Conservation (phyloP, 2,888 invertebrate species). For the Zaprionus lineosus region DNA sequence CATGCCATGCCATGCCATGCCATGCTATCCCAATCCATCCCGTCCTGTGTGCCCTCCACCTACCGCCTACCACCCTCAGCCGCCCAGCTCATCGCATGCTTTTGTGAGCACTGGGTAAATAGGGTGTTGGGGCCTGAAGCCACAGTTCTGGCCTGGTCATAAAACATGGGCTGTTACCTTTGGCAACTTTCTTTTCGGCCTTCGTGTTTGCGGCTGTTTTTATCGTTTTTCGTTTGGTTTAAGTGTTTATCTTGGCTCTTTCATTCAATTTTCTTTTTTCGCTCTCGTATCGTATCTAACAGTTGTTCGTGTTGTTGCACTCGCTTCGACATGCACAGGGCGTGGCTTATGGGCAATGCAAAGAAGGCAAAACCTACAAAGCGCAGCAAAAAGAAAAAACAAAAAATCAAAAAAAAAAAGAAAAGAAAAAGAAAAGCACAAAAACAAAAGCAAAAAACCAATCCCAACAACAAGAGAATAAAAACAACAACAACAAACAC, state of each 20-base stretch:
- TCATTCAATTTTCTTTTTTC: conserved; percentile 62
- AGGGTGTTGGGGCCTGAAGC: too few species aligned
- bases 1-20: not conserved
- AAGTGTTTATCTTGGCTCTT: conserved; percentile 76
- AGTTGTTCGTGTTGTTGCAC: conserved; percentile 69
- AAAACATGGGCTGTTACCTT: conserved; percentile 68
- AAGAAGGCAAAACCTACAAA: conserved; percentile 47
- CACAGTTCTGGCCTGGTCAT: conserved; percentile 33
- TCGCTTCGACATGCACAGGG: conserved; percentile 77
- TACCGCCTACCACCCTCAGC: too few species aligned
- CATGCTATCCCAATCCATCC: not conserved
- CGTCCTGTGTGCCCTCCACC: not conserved
- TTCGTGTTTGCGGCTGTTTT: conserved; percentile 55
- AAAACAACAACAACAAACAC: conserved; percentile 16
- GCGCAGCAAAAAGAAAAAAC: conserved; percentile 26
- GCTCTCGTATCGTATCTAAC: conserved; percentile 63
- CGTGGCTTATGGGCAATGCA: conserved; percentile 80
- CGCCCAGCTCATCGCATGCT: too few species aligned
- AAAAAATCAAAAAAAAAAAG: conserved; percentile 24
- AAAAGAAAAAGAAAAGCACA: conserved; percentile 16
- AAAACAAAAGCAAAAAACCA: conserved; percentile 22
- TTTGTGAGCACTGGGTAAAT: too few species aligned
- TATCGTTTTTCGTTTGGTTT: conserved; percentile 70
- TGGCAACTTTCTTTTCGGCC: conserved; percentile 62
- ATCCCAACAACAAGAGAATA: conserved; percentile 24